These are phyloP conservation scores for Tenthredo livida DNA, from an alignment of 2,888 invertebrate species.

Conservation along the genomic window DNA sequence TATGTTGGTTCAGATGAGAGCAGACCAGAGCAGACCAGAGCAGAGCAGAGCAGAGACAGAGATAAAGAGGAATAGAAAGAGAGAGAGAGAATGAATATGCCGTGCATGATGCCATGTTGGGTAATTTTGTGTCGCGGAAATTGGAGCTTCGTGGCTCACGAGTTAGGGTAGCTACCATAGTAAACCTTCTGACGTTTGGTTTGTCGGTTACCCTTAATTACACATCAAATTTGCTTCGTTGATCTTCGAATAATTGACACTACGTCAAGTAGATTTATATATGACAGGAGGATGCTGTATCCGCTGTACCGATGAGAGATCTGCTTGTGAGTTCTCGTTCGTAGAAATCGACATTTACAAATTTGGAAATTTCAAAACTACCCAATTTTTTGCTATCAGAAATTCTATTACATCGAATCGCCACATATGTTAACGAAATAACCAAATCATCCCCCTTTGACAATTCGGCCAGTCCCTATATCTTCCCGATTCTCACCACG, in stretches of 20 bases:
- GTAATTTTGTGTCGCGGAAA: slow-evolving; percentile 32
- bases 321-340: not conserved
- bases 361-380: too few species aligned
- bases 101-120: slow-evolving; percentile 8
- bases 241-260: slow-evolving; percentile 36
- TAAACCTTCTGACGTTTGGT: slow-evolving; percentile 14
- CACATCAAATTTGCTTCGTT: slow-evolving; percentile 13
- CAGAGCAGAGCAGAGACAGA: not conserved
- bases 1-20: not conserved
- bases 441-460: slow-evolving; percentile 1
- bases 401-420: not conserved
- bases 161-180: not conserved
- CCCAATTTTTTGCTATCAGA: too few species aligned
- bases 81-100: not conserved
- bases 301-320: not conserved
- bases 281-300: not conserved
- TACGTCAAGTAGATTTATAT: too few species aligned
- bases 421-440: not conserved
- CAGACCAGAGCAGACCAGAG: not conserved
- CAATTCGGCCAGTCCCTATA: not conserved
- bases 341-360: not conserved
- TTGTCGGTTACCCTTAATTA: slow-evolving; percentile 5
- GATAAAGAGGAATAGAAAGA: not conserved
- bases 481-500: not conserved
- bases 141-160: slow-evolving; percentile 28